Evolutionary conservation across 2,797 vertebrate genomes (phyloP), one percentile per base, ranked within the genome.

Genomic region (Lates japonicus): DNA sequence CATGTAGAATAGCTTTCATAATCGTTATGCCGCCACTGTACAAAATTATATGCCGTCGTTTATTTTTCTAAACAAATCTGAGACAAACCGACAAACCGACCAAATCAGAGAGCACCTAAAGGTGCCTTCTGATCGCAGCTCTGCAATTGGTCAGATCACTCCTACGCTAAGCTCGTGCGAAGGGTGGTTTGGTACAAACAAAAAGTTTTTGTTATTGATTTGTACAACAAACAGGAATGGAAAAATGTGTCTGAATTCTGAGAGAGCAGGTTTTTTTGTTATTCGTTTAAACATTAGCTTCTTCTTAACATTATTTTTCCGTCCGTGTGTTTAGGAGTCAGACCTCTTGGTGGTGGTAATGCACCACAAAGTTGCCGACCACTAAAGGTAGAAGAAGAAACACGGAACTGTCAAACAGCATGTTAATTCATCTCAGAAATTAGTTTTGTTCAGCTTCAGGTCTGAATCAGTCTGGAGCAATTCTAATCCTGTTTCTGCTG

Each of bases 301-400:
- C 7, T 46, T 51, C 4, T 5, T 20, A 4, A 51, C 31, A 46
- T 17, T 49, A 20, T 13, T 35, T 35, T 35, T 11, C 2, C 9
- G 19, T 13, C 12, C 10, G 14, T 57, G 49, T 62, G 49, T 67
- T 22, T 31, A 0, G 5, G 48, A 42, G 25, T 12, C 37, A 3
- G 12, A 41, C 74, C 59, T 70, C 59, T 31, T 49, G 74, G 69
- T 83, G 80, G 73, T 7, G 54, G 31, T 60, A 62, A 67, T 49
- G 64, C 55, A 16, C 14, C 49, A 42, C 6, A 19, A 33, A 61
- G 20, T 41, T 39, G 3, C 29, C 14, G 6, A 20, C 11, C 10
- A 33, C 19, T 20, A 7, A 48, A 37, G 25, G 25, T 1, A 84
- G 74, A 87, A 88, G 86, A 90, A 85, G 81, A 87, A 79, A 70